Conservation (phyloP, 2,113 vertebrate genomes). For the Rhinoderma darwinii region DNA sequence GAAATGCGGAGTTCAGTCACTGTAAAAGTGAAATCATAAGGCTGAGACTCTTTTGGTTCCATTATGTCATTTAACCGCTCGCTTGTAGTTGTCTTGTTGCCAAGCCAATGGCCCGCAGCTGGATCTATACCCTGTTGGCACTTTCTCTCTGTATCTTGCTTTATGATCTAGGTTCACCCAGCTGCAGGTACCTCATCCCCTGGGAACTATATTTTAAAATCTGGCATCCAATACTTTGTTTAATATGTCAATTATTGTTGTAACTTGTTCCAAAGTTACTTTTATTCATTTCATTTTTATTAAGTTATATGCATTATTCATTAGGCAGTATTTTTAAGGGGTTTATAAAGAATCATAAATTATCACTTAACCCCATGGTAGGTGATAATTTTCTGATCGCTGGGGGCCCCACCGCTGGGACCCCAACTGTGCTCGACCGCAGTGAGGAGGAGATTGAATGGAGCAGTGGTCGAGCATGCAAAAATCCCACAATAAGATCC, state of each 20-base stretch:
- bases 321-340: neutral
- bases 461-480: too few relatives aligned
- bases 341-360: too few relatives aligned
- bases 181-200: neutral
- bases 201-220: neutral
- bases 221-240: neutral
- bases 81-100: neutral
- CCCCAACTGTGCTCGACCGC: too few relatives aligned
- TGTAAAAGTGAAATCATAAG: neutral
- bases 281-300: constrained; percentile 4
- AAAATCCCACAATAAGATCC: too few relatives aligned
- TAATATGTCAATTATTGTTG: constrained; percentile 7
- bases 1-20: constrained; percentile 21
- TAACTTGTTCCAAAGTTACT: neutral
- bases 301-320: neutral
- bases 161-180: neutral
- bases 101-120: constrained; percentile 13
- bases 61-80: neutral
- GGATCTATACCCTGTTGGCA: neutral
- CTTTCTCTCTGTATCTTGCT: neutral
- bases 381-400: too few relatives aligned
- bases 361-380: too few relatives aligned
- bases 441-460: too few relatives aligned
- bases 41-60: neutral
- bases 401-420: too few relatives aligned